These are phyloP conservation scores for Apolygus lucorum DNA, from an alignment of 1,140 invertebrate species.

Conservation along the genomic window DNA sequence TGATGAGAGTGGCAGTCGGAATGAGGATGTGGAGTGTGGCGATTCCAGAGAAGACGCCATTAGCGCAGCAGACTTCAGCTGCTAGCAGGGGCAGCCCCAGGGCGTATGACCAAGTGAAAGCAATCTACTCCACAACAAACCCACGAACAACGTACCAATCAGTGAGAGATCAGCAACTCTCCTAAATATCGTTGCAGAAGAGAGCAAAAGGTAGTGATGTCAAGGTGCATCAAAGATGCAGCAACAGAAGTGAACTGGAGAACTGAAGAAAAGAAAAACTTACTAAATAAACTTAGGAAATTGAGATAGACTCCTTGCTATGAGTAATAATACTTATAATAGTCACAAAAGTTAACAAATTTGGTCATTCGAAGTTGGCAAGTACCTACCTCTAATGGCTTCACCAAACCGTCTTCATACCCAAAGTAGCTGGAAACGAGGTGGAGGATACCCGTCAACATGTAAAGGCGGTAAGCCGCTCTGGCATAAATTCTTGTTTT, in stretches of 20 bases:
- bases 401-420: background rate
- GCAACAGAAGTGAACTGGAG: too few relatives aligned
- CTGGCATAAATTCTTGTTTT: background rate
- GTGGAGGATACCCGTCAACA: background rate
- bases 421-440: background rate
- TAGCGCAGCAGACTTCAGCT: background rate
- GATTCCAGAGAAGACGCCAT: background rate
- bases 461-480: background rate
- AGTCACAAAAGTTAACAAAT: background rate
- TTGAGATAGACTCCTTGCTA: background rate
- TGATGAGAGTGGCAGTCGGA: background rate
- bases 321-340: background rate
- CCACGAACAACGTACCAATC: too few relatives aligned
- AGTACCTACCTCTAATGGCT: background rate
- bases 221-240: too few relatives aligned
- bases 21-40: background rate
- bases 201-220: too few relatives aligned
- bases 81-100: background rate
- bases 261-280: too few relatives aligned
- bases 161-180: too few relatives aligned
- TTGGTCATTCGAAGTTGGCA: background rate
- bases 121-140: background rate
- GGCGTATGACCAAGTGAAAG: constrained; percentile 4
- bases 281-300: too few relatives aligned
- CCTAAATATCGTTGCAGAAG: too few relatives aligned